Conservation (phyloP, 2,888 invertebrate genomes). For the Drosophila ustulata region DNA sequence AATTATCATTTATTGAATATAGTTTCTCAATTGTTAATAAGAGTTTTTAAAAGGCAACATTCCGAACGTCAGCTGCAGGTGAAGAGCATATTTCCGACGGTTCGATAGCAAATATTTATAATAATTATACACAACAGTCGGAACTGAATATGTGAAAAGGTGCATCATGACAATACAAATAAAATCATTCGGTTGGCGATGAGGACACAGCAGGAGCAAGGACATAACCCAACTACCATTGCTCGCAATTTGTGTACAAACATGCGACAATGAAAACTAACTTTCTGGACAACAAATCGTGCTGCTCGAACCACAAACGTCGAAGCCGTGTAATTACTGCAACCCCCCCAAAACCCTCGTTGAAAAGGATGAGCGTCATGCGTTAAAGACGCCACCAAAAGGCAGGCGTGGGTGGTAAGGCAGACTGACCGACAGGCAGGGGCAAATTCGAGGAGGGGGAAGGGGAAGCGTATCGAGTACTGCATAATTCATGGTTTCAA, state of each 20-base stretch:
- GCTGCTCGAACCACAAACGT: conserved; percentile 26
- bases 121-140: conserved; percentile 68
- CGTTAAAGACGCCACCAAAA: conserved; percentile 63
- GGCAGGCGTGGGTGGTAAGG: background rate
- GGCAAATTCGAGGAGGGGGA: background rate
- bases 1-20: background rate
- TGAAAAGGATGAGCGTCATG: conserved; percentile 66
- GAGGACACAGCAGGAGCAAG: background rate
- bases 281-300: conserved; percentile 77
- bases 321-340: conserved; percentile 51
- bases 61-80: conserved; percentile 38
- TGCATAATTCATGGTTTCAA: conserved; percentile 70
- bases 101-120: conserved; percentile 68
- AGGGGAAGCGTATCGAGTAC: conserved; percentile 10
- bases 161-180: conserved; percentile 49
- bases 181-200: conserved; percentile 60
- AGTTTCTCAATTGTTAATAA: background rate
- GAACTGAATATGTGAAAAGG: conserved; percentile 2
- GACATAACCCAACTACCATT: conserved; percentile 5
- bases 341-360: background rate
- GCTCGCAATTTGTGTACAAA: conserved; percentile 73
- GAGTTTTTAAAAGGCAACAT: background rate
- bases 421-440: no score
- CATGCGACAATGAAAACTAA: conserved; percentile 77
- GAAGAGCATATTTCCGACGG: conserved; percentile 45